Percentiles rank a stretch among this genome's conserved stretches.
phyloP scores from a whole-genome alignment of 2,888 invertebrate genomes.

The Clitarchus hookeri region DNA sequence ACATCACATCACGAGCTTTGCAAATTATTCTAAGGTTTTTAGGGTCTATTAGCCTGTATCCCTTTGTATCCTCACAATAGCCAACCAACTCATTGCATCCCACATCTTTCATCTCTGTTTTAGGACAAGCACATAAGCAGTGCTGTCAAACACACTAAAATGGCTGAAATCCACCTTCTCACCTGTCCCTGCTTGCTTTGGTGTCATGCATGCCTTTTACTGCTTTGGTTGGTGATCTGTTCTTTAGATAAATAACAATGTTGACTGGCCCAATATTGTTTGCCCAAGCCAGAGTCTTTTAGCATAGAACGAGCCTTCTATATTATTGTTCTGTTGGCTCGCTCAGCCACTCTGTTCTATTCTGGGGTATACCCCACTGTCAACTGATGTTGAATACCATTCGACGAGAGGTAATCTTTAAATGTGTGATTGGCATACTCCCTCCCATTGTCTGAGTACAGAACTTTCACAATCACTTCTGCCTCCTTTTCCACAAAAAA shows the following conservation, averaged over 20 bases:
- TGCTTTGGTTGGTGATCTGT: neutral
- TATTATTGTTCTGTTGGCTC: constrained; percentile 2
- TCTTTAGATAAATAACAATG: neutral
- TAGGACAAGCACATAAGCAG: neutral
- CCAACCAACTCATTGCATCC: neutral
- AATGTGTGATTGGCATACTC: neutral
- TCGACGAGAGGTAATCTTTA: neutral
- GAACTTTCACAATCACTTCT: neutral
- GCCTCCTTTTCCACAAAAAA: too few species aligned
- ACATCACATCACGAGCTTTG: neutral
- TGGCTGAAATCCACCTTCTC: neutral
- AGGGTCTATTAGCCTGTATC: neutral
- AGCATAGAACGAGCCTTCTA: neutral
- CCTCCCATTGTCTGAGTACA: neutral
- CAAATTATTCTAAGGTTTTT: neutral
- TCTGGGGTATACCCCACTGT: neutral
- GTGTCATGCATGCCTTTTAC: neutral
- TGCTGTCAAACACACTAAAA: neutral
- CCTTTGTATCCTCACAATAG: neutral
- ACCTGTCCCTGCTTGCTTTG: neutral
- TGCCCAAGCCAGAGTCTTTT: neutral
- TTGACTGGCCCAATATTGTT: constrained; percentile 15
- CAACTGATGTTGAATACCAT: neutral
- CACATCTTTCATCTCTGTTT: neutral
- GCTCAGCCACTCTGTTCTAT: constrained; percentile 5